These are phyloP conservation scores for Lithophane semibrunnea DNA, from an alignment of 2,888 invertebrate genomes.

Conservation along the genomic window DNA sequence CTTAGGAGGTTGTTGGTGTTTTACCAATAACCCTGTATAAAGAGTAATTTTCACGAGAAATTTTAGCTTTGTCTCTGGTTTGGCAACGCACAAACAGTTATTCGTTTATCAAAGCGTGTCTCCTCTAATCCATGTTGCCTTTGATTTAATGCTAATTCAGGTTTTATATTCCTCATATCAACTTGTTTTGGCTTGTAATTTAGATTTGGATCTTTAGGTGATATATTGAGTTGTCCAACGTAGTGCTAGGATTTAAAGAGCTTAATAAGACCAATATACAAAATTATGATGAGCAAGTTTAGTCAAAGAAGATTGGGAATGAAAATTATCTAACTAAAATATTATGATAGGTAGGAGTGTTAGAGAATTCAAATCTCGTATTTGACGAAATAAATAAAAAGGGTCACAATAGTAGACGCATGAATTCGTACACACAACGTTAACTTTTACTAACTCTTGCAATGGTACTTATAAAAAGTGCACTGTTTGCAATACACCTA, in stretches of 20 bases:
- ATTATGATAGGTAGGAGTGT: background rate
- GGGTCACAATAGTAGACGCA: background rate
- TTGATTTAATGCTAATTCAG: constrained; percentile 33
- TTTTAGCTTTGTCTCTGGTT: background rate
- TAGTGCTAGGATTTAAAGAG: background rate
- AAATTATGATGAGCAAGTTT: too few species aligned
- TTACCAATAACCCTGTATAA: background rate
- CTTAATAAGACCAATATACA: background rate
- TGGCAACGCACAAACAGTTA: background rate
- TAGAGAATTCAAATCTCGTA: background rate
- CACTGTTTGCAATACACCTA: constrained; percentile 17
- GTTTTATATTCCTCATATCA: constrained; percentile 10
- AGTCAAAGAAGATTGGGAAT: background rate
- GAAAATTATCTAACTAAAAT: background rate
- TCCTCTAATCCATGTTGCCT: constrained; percentile 9
- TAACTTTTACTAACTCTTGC: background rate
- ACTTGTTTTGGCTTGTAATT: background rate
- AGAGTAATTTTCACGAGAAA: background rate
- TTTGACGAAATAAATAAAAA: background rate
- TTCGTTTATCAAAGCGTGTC: constrained; percentile 2
- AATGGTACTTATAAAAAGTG: constrained; percentile 21
- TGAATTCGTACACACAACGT: background rate
- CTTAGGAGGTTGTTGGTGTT: too few species aligned
- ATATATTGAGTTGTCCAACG: background rate
- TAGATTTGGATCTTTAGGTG: background rate